Base-by-base conservation (phyloP, 2,888 invertebrate species). In the Monochamus alternatus region DNA sequence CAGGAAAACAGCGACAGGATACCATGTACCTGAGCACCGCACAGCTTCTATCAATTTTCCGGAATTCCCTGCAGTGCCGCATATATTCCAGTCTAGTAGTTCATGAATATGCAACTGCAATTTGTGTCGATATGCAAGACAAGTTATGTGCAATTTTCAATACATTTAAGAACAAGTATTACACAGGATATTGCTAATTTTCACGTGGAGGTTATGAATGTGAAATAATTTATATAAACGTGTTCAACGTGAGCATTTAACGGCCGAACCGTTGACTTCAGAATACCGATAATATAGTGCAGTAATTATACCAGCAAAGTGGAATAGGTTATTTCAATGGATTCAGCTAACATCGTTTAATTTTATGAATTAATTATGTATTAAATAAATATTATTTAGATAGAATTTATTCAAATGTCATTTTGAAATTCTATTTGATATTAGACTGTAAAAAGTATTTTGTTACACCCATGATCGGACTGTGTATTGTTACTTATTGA, bases 41-140 rank as follows among this genome's bases (percentile, higher is more conserved):
- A 51, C 69, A 69, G 71, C 63, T 52, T 62, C 63, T 52, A 62
- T 63, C 59, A 62, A 63, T 71, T 63, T 38, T 51, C 52, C 52
- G 63, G 38, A 63, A 71, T 71, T 71, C 71, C 71, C 71, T 51
- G 71, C 63, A 63, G 71, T 51, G 51, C 30, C 8, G 52, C 71
- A 71, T 71, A 71, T 71, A 62, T 71, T 63, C 38, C 63, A 43
- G 63, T 12, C 31, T 62, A 63, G 52, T 51, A 52, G n/a, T 62
- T 71, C 69, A 71, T 71, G 71, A 71, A 71, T 71, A 71, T 71
- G 71, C 71, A 71, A 52, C 71, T 71, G 63, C 63, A 71, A 47
- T 52, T 63, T 51, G 71, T 62, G 71, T 71, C 71, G 71, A 71
- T 71, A 63, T 62, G 47, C 71, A 47, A 63, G 71, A 63, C 71